Percentiles rank a stretch among this genome's conserved stretches.
Evolutionary conservation across 2,797 vertebrate genomes (phyloP).

Genomic region (Centropyge bicolor): DNA sequence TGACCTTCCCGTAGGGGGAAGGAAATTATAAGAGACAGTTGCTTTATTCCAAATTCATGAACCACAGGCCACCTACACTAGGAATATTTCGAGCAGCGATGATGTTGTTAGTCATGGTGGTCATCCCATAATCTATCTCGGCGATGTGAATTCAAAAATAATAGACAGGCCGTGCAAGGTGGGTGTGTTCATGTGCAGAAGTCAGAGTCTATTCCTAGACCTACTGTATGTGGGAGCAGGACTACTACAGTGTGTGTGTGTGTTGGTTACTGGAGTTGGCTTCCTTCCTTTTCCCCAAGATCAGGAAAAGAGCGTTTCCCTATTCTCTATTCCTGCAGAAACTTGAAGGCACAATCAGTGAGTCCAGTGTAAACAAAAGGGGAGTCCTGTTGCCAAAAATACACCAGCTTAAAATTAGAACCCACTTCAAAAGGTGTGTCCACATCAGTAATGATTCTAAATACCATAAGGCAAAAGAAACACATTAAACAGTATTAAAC

Average conservation of each 20-base stretch:
- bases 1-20: constrained; percentile 28
- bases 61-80: constrained; percentile 53
- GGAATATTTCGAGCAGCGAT: constrained; percentile 56
- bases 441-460: not conserved
- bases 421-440: not conserved
- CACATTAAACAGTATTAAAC: not conserved
- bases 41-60: constrained; percentile 50
- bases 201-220: constrained; percentile 69
- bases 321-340: not conserved
- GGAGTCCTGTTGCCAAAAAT: not conserved
- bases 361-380: not conserved
- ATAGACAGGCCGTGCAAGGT: constrained; percentile 55
- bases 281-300: constrained; percentile 75
- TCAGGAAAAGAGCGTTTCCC: constrained; percentile 72
- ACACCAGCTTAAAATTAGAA: not conserved
- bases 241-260: constrained; percentile 58
- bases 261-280: constrained; percentile 62
- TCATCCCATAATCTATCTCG: constrained; percentile 60
- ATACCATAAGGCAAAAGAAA: not conserved
- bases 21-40: constrained; percentile 46
- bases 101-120: constrained; percentile 67
- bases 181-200: constrained; percentile 60
- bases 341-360: not conserved
- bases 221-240: constrained; percentile 57
- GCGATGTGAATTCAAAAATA: constrained; percentile 60